Percentiles rank a stretch among this genome's conserved stretches.
phyloP scores from a whole-genome alignment of 1,140 invertebrate species.

The Drosophila kanapiae region DNA sequence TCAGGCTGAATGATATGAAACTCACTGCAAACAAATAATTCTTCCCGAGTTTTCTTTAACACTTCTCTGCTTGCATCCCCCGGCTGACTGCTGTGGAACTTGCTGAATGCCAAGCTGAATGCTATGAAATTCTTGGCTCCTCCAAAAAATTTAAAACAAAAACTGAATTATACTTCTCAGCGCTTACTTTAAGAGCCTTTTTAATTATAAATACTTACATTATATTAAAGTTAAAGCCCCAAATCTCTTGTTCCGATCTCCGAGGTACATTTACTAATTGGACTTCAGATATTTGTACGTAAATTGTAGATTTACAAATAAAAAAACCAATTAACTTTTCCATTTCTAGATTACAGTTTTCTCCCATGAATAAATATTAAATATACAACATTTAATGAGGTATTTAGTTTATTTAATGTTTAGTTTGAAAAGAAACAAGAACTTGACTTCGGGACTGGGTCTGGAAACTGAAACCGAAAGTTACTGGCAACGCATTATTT shows the following conservation, averaged over 20 bases:
- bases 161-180: constrained; percentile 14
- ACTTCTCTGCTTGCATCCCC: not conserved
- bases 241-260: too few species aligned
- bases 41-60: not conserved
- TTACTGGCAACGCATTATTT: constrained; percentile 14
- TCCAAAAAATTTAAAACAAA: not conserved
- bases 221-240: too few species aligned
- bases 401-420: too few species aligned
- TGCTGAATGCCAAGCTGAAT: not conserved
- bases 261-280: too few species aligned
- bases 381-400: too few species aligned
- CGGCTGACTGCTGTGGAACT: too few species aligned
- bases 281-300: not conserved
- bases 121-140: not conserved
- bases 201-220: too few species aligned
- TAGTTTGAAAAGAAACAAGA: not conserved
- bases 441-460: constrained; percentile 18
- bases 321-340: too few species aligned
- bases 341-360: too few species aligned
- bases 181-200: too few species aligned
- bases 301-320: too few species aligned
- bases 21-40: not conserved
- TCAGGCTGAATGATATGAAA: constrained; percentile 13
- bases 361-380: too few species aligned
- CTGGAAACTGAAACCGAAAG: constrained; percentile 1